phyloP scores from a whole-genome alignment of 2,113 vertebrate genomes.

The Anhinga rufa region DNA sequence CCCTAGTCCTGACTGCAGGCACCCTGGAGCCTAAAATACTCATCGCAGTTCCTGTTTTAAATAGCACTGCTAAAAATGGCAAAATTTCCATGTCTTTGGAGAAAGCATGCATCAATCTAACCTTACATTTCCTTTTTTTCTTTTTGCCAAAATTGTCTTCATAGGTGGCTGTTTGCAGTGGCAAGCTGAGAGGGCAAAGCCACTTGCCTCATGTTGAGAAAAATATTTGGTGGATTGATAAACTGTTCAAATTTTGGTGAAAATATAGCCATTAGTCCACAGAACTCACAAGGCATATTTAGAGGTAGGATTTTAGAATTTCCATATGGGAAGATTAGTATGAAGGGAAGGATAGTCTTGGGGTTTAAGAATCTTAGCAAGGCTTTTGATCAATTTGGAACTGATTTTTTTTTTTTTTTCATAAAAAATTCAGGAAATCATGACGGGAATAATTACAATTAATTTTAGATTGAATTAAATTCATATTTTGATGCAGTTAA shows the following conservation, averaged over 20 bases:
- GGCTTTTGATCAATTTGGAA: background rate
- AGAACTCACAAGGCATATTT: background rate
- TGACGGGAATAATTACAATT: background rate
- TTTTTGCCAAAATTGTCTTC: background rate
- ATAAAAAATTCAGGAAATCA: background rate
- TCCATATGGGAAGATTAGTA: background rate
- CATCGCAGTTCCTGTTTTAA: constrained; percentile 32
- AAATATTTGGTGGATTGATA: background rate
- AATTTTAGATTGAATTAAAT: background rate
- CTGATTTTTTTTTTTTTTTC: background rate
- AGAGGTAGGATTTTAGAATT: background rate
- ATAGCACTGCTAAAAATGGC: constrained; percentile 49
- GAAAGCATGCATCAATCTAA: constrained; percentile 1
- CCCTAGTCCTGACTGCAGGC: constrained; percentile 13
- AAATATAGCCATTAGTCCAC: background rate
- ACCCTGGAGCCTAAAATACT: constrained; percentile 33
- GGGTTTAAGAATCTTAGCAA: background rate
- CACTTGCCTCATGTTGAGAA: background rate
- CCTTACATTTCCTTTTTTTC: background rate
- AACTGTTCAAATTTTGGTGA: background rate
- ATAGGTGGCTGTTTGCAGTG: background rate
- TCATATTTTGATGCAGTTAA: background rate
- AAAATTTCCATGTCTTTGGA: constrained; percentile 41
- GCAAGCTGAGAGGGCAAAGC: background rate
- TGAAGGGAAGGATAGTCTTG: background rate